These are phyloP conservation scores for Potorous gilbertii DNA, from an alignment of 2,797 vertebrate species.

Conservation along the genomic window DNA sequence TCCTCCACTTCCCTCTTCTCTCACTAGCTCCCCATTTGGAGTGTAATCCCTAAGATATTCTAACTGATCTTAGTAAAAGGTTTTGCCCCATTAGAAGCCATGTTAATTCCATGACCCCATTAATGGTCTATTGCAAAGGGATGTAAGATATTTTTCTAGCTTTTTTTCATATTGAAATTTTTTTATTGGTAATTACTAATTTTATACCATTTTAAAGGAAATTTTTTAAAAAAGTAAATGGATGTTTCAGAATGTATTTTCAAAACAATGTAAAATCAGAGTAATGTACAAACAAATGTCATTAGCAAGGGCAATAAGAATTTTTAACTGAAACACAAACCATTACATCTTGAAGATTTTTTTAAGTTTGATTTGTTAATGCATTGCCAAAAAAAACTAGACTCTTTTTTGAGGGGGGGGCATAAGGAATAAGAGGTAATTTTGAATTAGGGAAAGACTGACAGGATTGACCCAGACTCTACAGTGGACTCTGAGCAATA, in stretches of 20 bases:
- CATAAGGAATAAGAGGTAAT: background rate
- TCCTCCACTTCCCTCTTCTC: background rate
- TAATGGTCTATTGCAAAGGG: background rate
- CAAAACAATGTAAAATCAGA: background rate
- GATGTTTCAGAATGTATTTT: background rate
- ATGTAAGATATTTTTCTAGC: background rate
- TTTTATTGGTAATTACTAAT: background rate
- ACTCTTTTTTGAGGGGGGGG: background rate
- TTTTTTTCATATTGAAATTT: background rate
- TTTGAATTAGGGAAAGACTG: background rate
- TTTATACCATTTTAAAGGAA: background rate
- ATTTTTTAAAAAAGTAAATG: too few relatives aligned
- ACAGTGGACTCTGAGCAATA: too few relatives aligned
- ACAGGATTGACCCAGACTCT: too few relatives aligned
- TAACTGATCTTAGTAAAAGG: background rate
- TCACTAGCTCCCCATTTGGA: background rate
- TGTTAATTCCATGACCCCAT: background rate
- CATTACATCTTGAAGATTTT: background rate
- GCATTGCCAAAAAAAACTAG: background rate
- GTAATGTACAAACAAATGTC: background rate
- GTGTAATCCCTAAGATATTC: background rate
- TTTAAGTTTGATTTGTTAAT: background rate
- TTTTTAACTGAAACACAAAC: background rate
- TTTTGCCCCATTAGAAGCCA: background rate
- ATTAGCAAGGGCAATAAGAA: background rate